Evolutionary conservation across 2,888 invertebrate species (phyloP).

Genomic region (Camponotus fellah): DNA sequence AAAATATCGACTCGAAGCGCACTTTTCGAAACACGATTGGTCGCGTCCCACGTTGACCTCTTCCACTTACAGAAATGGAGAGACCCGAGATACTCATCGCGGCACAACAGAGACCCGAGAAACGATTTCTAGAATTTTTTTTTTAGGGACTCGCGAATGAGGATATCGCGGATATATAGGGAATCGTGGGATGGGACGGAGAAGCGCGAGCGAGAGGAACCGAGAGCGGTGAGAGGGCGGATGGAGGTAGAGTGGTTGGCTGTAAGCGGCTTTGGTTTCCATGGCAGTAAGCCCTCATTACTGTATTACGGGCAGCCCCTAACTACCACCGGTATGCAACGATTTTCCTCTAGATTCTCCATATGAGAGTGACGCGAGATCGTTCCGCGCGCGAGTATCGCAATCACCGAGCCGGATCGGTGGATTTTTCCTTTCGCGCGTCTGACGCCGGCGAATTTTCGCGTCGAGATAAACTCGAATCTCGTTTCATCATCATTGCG

Average conservation of each 20-base stretch:
- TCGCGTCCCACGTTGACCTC: constrained; percentile 18
- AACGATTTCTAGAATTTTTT: constrained; percentile 67
- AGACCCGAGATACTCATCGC: constrained; percentile 40
- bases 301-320: constrained; percentile 85
- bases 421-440: constrained; percentile 32
- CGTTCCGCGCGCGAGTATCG: constrained; percentile 63
- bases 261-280: constrained; percentile 86
- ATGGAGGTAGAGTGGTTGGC: constrained; percentile 83
- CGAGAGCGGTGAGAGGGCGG: constrained; percentile 62
- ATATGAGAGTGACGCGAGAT: constrained; percentile 73
- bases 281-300: constrained; percentile 86
- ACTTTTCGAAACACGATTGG: neutral
- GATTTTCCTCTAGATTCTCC: constrained; percentile 79
- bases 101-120: constrained; percentile 52
- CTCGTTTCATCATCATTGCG: constrained; percentile 10
- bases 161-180: constrained; percentile 79
- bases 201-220: constrained; percentile 47
- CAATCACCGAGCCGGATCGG: constrained; percentile 52
- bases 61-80: constrained; percentile 36
- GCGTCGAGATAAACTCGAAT: constrained; percentile 20
- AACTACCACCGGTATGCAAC: constrained; percentile 84
- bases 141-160: constrained; percentile 73
- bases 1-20: neutral
- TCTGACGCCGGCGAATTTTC: constrained; percentile 22
- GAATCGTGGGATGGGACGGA: constrained; percentile 78